Base-by-base conservation (phyloP, 2,113 vertebrate species). In the Channa argus region DNA sequence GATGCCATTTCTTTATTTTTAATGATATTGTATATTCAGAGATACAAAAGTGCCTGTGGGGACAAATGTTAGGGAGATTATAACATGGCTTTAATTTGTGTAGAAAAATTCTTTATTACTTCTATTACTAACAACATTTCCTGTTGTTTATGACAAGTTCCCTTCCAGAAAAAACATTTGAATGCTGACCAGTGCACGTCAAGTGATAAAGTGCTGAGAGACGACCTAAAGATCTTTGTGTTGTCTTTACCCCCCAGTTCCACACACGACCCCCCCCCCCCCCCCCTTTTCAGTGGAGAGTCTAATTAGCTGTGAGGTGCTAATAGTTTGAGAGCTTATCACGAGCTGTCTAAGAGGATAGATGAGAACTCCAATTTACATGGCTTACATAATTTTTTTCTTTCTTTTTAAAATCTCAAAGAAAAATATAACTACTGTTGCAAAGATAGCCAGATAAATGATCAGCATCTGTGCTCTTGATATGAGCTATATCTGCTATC, bases 241-340 rank as follows among this genome's bases (percentile, higher is more conserved):
- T 91, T 91, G 85, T 89, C 80, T 86, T 89, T 80, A 49, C 56
- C 51, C 63, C 64, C 70, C 5, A 24, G 24, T 54, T 15, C 37
- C 63, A 8, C 60, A 9, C 39, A 13, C 58, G 24, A 33, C 67
- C n/a, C n/a, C n/a, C n/a, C 4, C 2, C 39, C 39, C 52, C 51
- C 24, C 24, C 50, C 38, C 63, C 53, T 53, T 73, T 80, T 67
- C 82, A 69, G 66, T 44, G 71, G 74, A 74, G 80, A 79, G 74
- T 62, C 83, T 80, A 78, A 85, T 90, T 86, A 84, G 84, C 58
- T 77, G 69, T 63, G 74, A 75, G 82, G 86, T 83, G 88, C 65
- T 82, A 85, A 85, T 71, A 80, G 70, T 55, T 63, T 51, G 68
- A 56, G 66, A 75, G 78, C 79, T 90, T 92, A 91, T 88, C 84